Conservation (phyloP, 2,888 invertebrate species). For the Epirrita christyi region DNA sequence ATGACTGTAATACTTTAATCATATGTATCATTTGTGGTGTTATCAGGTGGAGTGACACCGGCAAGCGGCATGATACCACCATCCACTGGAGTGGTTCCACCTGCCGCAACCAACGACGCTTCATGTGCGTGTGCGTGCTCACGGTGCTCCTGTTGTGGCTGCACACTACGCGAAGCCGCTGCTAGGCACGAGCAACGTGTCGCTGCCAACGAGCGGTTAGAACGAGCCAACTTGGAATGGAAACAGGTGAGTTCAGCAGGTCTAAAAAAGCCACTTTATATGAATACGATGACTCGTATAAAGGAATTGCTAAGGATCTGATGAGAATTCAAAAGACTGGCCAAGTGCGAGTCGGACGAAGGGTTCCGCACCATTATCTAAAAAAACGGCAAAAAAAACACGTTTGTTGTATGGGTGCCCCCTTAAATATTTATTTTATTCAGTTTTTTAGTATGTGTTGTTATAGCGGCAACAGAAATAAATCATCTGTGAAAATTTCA, state of each 20-base stretch:
- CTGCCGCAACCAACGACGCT: constrained; percentile 30
- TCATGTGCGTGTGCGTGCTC: constrained; percentile 58
- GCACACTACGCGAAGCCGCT: constrained; percentile 89
- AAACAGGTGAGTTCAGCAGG: constrained; percentile 81
- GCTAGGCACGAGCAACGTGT: constrained; percentile 92
- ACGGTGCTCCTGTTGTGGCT: constrained; percentile 72
- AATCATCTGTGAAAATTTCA: no score
- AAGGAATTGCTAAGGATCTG: no score
- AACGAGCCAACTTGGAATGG: constrained; percentile 94
- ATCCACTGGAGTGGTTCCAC: constrained; percentile 24
- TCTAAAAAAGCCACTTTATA: no score
- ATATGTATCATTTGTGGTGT: not conserved
- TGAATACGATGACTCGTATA: no score
- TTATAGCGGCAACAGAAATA: no score
- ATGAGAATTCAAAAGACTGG: not conserved
- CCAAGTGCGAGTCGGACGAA: not conserved
- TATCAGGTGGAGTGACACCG: constrained; percentile 25
- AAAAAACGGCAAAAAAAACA: no score
- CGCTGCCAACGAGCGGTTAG: constrained; percentile 91
- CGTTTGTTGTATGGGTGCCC: no score
- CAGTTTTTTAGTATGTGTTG: no score
- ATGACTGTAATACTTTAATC: no score
- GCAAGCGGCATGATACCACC: constrained; percentile 27
- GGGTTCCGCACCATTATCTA: no score
- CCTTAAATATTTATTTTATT: no score